Evolutionary conservation across 2,113 vertebrate species (phyloP), one percentile per base, ranked within the genome.

Genomic region (Podiceps cristatus): DNA sequence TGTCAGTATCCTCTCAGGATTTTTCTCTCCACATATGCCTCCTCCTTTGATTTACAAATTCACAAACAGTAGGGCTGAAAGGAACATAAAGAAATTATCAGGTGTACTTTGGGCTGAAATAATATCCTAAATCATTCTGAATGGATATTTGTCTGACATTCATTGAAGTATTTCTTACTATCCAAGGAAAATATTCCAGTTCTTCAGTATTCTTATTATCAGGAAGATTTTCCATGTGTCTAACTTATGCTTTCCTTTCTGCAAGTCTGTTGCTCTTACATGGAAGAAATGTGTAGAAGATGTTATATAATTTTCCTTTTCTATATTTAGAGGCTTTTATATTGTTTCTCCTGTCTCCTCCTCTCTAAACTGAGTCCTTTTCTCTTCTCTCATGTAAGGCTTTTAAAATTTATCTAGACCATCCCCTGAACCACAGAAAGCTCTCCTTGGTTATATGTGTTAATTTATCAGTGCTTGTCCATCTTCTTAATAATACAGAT

Each of bases 111-210:
- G 78, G 50, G 16, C 25, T 44, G 59, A 71, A 81, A 42, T 44
- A 86, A 27, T 80, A 95, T 44, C 63, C 15, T 91, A 83, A 94
- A 91, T 80, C 5, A 93, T 77, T 93, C 76, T 89, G 91, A 86
- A 73, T 73, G 28, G 33, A 52, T 83, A 35, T 52, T 88, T 64
- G 11, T 73, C 83, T 84, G 53, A 73, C 40, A 83, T 64, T 19
- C 5, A 6, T 42, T 86, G 58, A 93, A 76, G 25, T 31, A 50
- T 76, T 93, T 84, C 29, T 77, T 53, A 40, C 29, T 88, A 52
- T 59, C 63, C 76, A 81, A 86, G 55, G 22, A 95, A 90, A 93
- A 93, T 78, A 94, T 64, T 72, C n/a, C 53, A 47, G 9, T 29
- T 86, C 17, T 76, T 72, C 47, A 49, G 60, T 31, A 35, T 72